These are phyloP conservation scores for Urocolius indicus DNA, from an alignment of 2,113 vertebrate species.

Conservation along the genomic window DNA sequence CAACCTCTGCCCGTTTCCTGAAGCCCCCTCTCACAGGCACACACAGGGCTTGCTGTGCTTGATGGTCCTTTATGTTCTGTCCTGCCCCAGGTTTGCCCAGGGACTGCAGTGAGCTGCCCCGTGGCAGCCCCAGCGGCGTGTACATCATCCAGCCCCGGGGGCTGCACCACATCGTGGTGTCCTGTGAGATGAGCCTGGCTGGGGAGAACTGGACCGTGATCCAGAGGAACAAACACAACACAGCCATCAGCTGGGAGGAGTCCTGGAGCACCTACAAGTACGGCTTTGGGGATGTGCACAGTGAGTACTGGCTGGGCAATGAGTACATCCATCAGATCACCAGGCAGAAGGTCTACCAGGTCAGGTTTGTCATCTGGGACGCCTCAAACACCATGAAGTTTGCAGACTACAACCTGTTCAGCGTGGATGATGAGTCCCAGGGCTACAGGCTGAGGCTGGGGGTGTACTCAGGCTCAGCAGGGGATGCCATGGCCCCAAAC, in stretches of 20 bases:
- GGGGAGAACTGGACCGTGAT: not conserved
- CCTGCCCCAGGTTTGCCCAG: not conserved
- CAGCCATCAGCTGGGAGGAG: not conserved
- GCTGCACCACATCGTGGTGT: not conserved
- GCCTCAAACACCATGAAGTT: not conserved
- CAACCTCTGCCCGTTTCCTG: too few species aligned
- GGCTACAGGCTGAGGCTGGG: not conserved
- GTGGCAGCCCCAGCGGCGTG: not conserved
- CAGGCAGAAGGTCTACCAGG: not conserved
- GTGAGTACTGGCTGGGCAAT: not conserved
- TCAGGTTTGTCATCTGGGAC: not conserved
- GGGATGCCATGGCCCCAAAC: not conserved
- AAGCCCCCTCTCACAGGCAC: too few species aligned
- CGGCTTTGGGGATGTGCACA: not conserved
- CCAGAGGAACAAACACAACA: not conserved
- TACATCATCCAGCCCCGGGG: not conserved
- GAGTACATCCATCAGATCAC: not conserved
- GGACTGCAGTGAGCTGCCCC: not conserved
- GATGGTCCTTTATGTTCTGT: too few species aligned
- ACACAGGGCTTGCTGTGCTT: too few species aligned
- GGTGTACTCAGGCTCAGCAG: not conserved
- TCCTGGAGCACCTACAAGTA: not conserved
- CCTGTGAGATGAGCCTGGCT: not conserved
- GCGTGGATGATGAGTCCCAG: not conserved
- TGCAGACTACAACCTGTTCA: not conserved